Evolutionary conservation across 2,797 vertebrate genomes (phyloP).

Genomic region (Sciurus vulgaris): DNA sequence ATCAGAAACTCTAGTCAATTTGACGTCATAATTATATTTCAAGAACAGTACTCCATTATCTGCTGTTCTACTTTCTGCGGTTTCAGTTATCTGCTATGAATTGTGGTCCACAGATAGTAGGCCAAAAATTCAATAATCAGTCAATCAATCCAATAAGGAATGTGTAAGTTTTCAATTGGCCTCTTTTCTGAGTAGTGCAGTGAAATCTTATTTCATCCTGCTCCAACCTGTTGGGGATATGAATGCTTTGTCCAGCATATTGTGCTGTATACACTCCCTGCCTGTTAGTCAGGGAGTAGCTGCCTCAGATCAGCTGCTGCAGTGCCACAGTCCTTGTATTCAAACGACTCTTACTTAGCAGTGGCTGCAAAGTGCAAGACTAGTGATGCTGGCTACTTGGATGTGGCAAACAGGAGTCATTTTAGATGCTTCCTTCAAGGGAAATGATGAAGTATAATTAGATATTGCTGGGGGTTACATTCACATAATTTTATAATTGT

Average conservation of each 20-base stretch:
- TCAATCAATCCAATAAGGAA: neutral
- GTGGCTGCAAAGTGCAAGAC: neutral
- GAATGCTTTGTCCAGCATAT: neutral
- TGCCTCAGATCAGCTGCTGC: neutral
- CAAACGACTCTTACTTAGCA: neutral
- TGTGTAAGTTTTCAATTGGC: neutral
- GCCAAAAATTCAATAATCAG: neutral
- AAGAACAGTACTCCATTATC: neutral
- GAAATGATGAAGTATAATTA: neutral
- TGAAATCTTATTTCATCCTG: neutral
- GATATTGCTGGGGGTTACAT: neutral
- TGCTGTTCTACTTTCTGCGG: neutral
- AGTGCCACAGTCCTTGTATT: neutral
- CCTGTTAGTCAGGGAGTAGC: neutral
- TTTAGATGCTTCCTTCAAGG: neutral
- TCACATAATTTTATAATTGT: neutral
- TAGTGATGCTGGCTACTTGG: neutral
- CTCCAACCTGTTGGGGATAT: neutral
- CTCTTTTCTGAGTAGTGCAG: neutral
- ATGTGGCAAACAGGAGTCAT: neutral
- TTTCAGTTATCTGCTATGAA: neutral
- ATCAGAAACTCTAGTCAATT: neutral
- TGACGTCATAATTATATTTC: neutral
- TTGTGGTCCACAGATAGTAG: neutral
- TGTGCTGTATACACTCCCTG: neutral